Evolutionary conservation across 2,797 vertebrate species (phyloP), one percentile per base, ranked within the genome.

Genomic region (Falco biarmicus): DNA sequence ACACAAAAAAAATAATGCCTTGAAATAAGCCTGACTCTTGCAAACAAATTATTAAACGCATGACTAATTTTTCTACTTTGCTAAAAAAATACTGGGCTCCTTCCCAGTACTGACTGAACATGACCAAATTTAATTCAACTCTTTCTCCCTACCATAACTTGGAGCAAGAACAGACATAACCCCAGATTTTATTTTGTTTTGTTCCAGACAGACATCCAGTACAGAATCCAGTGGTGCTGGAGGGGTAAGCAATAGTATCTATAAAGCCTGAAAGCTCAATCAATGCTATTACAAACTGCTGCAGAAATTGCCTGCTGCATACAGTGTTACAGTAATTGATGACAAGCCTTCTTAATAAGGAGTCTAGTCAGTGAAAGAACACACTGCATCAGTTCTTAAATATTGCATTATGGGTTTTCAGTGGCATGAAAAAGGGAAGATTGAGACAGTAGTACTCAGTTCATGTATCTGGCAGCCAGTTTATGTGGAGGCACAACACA

Each of bases 51-150:
- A 94, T 89, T 89, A 91, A 69, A 91, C 4, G 81, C 95, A 94
- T 91, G 96, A 89, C 76, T 95, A 34, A 78, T 61, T 96, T 94
- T 92, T 94, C 82, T 85, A 92, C 57, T 95, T 84, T 14, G 71
- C 84, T 95, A 85, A 93, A 84, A 93, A 95, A 88, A 95, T 53
- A 95, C 78, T 91, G 90, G 93, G 89, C n/a, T 96, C 60, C 89
- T 95, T 90, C 92, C 95, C 89, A 95, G 89, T 37, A 15, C 76
- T 77, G 87, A 76, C 88, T 66, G 83, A 94, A 85, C 87, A 91
- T 29, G 37, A 93, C 29, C 64, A 94, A 95, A 59, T 91, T 85
- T 80, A 93, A 86, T 90, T 84, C 65, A 83, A 70, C 20, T 74
- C 70, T 78, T 84, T 32, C 73, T 84, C 61, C 47, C 76, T 92